Conservation (phyloP, 2,797 vertebrate species). For the Lycodopsis pacificus region DNA sequence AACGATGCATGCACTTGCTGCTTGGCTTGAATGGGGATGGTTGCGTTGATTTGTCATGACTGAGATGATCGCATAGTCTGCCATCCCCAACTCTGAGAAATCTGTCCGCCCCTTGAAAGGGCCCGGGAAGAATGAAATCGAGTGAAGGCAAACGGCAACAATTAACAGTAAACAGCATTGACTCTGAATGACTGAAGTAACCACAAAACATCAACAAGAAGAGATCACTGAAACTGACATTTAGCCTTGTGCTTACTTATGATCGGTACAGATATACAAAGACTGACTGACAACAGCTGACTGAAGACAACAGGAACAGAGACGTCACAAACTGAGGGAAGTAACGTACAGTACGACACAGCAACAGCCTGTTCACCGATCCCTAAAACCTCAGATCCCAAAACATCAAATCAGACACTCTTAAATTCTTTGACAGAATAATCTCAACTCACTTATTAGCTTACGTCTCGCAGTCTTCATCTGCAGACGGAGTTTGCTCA, state of each 20-base stretch:
- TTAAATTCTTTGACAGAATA: constrained; percentile 4
- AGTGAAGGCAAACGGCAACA: constrained; percentile 32
- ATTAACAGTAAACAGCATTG: constrained; percentile 9
- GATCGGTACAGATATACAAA: constrained; percentile 59
- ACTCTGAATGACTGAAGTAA: constrained; percentile 32
- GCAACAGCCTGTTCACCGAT: neutral
- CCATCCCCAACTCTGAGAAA: constrained; percentile 28
- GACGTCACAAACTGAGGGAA: constrained; percentile 43
- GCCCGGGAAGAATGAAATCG: constrained; percentile 5
- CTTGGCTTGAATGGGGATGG: constrained; percentile 41
- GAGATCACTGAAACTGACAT: constrained; percentile 55
- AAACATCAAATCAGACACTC: constrained; percentile 9
- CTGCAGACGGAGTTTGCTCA: neutral
- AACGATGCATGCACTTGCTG: constrained; percentile 58
- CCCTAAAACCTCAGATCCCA: neutral
- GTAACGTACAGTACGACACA: constrained; percentile 31
- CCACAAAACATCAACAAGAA: constrained; percentile 57
- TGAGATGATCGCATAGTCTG: constrained; percentile 47
- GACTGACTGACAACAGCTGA: constrained; percentile 38
- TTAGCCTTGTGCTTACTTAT: constrained; percentile 68
- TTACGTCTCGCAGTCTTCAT: neutral
- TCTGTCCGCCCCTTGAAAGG: constrained; percentile 19
- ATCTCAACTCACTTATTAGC: neutral
- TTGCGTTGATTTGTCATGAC: constrained; percentile 51
- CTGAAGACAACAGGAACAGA: constrained; percentile 45